Base-by-base conservation (phyloP, 1,140 invertebrate genomes). In the Pogonomyrmex californicus region DNA sequence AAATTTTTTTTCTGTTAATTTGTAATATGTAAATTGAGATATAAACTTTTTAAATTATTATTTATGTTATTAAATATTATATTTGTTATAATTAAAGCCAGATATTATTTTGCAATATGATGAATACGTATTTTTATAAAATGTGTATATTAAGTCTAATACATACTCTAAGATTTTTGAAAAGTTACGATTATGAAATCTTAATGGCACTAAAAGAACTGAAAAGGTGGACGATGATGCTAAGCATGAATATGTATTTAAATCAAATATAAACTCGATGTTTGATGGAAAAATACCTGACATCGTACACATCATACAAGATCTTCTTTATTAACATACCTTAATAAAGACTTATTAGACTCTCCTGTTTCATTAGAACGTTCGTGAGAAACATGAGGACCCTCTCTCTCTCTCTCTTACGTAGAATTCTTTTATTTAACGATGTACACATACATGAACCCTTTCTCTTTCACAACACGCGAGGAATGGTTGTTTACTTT, bases 311-410 rank as follows among this genome's bases (percentile, higher is more conserved):
- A 68, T 68, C 36, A 2, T 41, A 33, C 23, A 56, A 68, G 12
- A 78, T 51, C 9, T 51, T 79, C 30, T 62, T 38, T 66, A 78
- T 54, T 79, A 79, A 79, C 62, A 66, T n/a, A 38, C 23, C 47
- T 68, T 81, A 41, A 54, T 54, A 17, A 77, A 77, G 38, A 41
- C n/a, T 51, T 30, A 56, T 41, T 54, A 41, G 77, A 81, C 41
- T 1, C 36, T 54, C 1, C 9, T 36, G 44, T 44, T 79, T 68
- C 77, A 54, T 81, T 79, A 79, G 77, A 66, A 41, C 62, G 33
- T 54, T 66, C 30, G 49, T 38, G 36, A 41, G 77, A 66, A 68
- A 81, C 12, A 10, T 4, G 77, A 54, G 12, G 12, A 68, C 5
- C 14, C 1, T 62, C 49, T 38, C 33, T 47, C 49, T 38, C 33